Evolutionary conservation across 2,113 vertebrate genomes (phyloP).

Genomic region (Onychostoma macrolepis): DNA sequence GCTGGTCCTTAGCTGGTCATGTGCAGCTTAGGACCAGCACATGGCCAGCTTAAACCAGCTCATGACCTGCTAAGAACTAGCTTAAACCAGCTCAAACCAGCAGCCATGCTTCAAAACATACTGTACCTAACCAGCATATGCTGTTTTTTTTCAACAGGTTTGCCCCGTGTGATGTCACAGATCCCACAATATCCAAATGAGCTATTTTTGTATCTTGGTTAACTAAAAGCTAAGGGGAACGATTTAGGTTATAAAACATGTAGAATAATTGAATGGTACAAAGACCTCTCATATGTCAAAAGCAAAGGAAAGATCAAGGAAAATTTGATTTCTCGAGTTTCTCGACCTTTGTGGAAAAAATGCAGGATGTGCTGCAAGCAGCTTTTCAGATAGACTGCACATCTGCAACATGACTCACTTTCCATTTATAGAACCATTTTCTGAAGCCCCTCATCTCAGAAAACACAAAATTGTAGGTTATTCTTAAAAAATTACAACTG

Average conservation of each 20-base stretch:
- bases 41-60: too few relatives aligned
- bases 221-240: neutral
- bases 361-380: neutral
- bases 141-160: too few relatives aligned
- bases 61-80: too few relatives aligned
- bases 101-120: too few relatives aligned
- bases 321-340: neutral
- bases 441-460: constrained; percentile 31
- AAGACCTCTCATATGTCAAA: neutral
- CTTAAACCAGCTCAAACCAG: too few relatives aligned
- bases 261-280: neutral
- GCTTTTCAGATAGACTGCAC: constrained; percentile 1
- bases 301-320: neutral
- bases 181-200: neutral
- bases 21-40: too few relatives aligned
- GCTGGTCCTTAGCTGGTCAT: too few relatives aligned
- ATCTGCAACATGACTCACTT: constrained; percentile 15
- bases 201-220: neutral
- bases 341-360: neutral
- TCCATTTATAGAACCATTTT: constrained; percentile 10
- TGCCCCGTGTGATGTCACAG: neutral
- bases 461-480: constrained; percentile 41
- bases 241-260: neutral
- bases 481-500: constrained; percentile 25
- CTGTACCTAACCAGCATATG: too few relatives aligned